Percentiles rank a stretch among this genome's conserved stretches.
Evolutionary conservation across 92 coral and sea anemone species (phyloP).

Genomic region (Zoanthus sociatus): DNA sequence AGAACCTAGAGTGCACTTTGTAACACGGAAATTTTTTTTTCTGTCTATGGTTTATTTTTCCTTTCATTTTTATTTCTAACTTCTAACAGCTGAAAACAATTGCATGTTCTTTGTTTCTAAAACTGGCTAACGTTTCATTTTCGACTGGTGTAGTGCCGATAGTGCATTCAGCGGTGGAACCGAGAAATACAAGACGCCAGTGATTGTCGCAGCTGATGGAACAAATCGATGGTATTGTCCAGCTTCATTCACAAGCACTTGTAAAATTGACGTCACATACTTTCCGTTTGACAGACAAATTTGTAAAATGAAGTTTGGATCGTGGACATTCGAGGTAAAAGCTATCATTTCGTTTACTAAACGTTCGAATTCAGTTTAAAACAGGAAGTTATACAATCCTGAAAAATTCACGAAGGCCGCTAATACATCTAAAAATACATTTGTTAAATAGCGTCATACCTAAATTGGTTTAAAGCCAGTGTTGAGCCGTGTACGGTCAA

Average conservation of each 20-base stretch:
- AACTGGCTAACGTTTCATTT: no score
- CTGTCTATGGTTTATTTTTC: no score
- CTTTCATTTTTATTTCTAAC: background rate
- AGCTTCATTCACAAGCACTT: slow-evolving; percentile 94
- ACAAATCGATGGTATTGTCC: slow-evolving; percentile 89
- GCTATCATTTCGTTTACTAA: no score
- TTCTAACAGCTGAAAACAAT: background rate
- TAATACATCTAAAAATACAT: background rate
- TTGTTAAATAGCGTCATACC: no score
- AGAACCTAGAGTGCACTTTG: no score
- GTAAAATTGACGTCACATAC: slow-evolving; percentile 91
- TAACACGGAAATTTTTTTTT: no score
- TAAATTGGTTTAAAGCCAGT: no score
- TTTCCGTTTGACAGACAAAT: slow-evolving; percentile 92
- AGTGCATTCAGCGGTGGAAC: slow-evolving; percentile 95
- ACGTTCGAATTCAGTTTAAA: background rate
- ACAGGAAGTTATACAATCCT: background rate
- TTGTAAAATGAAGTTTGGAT: slow-evolving; percentile 91
- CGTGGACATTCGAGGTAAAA: slow-evolving; percentile 94
- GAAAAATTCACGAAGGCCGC: background rate
- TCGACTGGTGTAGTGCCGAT: slow-evolving; percentile 70
- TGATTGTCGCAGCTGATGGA: slow-evolving; percentile 77
- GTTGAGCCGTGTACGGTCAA: no score
- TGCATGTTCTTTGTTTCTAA: background rate
- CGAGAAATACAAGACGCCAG: slow-evolving; percentile 94